Percentiles rank a stretch among this genome's conserved stretches.
phyloP scores from a whole-genome alignment of 2,797 vertebrate genomes.

The Ptychadena robeensis region DNA sequence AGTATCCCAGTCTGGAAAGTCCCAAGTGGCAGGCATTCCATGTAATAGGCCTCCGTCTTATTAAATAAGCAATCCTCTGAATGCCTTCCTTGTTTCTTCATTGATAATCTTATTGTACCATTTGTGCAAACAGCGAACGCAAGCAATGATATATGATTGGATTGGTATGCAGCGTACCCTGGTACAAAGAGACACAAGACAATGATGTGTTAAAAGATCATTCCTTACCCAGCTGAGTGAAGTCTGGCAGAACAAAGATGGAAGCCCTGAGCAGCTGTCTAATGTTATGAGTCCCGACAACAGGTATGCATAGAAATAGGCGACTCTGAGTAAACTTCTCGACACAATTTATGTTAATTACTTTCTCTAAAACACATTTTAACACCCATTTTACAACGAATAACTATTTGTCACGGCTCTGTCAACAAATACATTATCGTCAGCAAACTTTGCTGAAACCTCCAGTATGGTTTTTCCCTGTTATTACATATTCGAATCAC shows the following conservation, averaged over 20 bases:
- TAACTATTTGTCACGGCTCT: slow-evolving; percentile 63
- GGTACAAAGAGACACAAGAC: slow-evolving; percentile 57
- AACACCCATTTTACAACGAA: slow-evolving; percentile 65
- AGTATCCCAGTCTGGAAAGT: slow-evolving; percentile 49
- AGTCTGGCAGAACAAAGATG: slow-evolving; percentile 64
- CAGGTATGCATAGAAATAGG: slow-evolving; percentile 52
- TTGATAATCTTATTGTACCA: background rate
- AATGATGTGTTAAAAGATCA: slow-evolving; percentile 57
- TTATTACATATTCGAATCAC: slow-evolving; percentile 49
- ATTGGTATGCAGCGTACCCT: slow-evolving; percentile 63
- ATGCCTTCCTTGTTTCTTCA: background rate
- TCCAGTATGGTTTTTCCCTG: slow-evolving; percentile 59
- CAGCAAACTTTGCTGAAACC: slow-evolving; percentile 68
- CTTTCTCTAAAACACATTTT: slow-evolving; percentile 63
- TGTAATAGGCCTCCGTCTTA: background rate
- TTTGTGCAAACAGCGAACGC: slow-evolving; percentile 28
- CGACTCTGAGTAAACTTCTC: slow-evolving; percentile 54
- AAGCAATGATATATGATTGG: slow-evolving; percentile 36
- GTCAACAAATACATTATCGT: slow-evolving; percentile 62
- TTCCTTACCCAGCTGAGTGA: slow-evolving; percentile 57
- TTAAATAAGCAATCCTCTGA: background rate
- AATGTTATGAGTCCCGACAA: slow-evolving; percentile 13
- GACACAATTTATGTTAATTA: slow-evolving; percentile 63
- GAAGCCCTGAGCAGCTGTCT: slow-evolving; percentile 38
- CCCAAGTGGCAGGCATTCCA: background rate